Evolutionary conservation across 2,113 vertebrate species (phyloP).

Genomic region (Cyanistes caeruleus): DNA sequence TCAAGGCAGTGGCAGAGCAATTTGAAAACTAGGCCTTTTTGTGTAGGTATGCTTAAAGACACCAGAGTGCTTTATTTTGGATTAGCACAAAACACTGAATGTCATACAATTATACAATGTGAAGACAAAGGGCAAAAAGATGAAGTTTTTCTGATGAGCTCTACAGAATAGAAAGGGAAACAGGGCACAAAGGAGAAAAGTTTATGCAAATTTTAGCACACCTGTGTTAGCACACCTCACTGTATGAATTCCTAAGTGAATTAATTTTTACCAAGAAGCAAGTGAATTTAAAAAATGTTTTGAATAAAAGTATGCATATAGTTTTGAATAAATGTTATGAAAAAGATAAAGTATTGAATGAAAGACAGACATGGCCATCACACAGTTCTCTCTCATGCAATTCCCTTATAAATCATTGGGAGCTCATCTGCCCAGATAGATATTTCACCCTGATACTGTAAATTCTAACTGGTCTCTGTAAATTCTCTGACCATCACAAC

Average conservation of each 20-base stretch:
- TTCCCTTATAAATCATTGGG: background rate
- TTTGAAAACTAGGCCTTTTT: background rate
- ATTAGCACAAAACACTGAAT: background rate
- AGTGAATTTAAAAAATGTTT: background rate
- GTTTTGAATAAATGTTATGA: background rate
- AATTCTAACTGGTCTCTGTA: background rate
- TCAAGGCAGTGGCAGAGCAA: background rate
- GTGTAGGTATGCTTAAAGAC: background rate
- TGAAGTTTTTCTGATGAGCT: background rate
- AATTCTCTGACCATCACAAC: background rate
- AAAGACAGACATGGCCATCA: background rate
- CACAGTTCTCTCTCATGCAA: background rate
- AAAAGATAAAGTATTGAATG: background rate
- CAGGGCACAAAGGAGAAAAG: background rate
- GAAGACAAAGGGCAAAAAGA: background rate
- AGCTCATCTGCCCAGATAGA: background rate
- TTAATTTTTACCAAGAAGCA: background rate
- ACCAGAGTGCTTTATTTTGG: background rate
- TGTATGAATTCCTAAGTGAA: background rate
- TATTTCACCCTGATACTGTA: background rate
- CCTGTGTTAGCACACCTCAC: background rate
- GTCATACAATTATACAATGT: background rate
- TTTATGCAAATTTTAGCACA: background rate
- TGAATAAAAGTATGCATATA: background rate
- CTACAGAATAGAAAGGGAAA: background rate